These are phyloP conservation scores for Rafetus swinhoei DNA, from an alignment of 2,113 vertebrate genomes.

Conservation along the genomic window DNA sequence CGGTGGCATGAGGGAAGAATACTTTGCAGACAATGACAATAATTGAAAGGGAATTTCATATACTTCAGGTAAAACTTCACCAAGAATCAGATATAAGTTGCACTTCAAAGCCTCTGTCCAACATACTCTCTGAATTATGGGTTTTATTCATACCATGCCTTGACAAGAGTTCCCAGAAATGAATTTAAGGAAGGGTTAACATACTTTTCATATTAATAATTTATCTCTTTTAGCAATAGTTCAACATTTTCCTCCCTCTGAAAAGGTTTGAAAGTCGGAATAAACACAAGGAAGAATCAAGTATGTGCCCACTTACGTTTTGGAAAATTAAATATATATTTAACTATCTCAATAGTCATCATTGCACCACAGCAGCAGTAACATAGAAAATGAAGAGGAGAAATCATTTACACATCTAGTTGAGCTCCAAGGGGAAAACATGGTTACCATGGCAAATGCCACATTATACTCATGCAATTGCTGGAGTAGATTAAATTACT, in stretches of 20 bases:
- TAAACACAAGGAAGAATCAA: neutral
- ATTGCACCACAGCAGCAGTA: constrained; percentile 18
- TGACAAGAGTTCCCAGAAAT: neutral
- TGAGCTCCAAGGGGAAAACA: constrained; percentile 41
- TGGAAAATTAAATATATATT: constrained; percentile 3
- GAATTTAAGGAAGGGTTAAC: neutral
- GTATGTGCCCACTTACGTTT: neutral
- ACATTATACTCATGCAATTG: constrained; percentile 56
- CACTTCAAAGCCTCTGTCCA: neutral
- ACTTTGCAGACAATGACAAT: neutral
- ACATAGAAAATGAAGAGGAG: constrained; percentile 31
- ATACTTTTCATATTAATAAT: neutral
- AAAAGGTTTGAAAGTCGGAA: neutral
- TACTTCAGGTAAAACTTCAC: neutral
- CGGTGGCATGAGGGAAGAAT: constrained; percentile 15
- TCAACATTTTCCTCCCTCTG: neutral
- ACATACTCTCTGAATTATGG: neutral
- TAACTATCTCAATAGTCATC: neutral
- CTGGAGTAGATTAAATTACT: constrained; percentile 52
- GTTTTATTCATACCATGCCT: neutral
- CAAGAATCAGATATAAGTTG: neutral
- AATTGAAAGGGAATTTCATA: neutral
- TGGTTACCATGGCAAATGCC: constrained; percentile 69
- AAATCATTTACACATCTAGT: constrained; percentile 19
- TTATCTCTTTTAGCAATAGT: neutral